phyloP scores from a whole-genome alignment of 2,113 vertebrate genomes.

The Girardinichthys multiradiatus region DNA sequence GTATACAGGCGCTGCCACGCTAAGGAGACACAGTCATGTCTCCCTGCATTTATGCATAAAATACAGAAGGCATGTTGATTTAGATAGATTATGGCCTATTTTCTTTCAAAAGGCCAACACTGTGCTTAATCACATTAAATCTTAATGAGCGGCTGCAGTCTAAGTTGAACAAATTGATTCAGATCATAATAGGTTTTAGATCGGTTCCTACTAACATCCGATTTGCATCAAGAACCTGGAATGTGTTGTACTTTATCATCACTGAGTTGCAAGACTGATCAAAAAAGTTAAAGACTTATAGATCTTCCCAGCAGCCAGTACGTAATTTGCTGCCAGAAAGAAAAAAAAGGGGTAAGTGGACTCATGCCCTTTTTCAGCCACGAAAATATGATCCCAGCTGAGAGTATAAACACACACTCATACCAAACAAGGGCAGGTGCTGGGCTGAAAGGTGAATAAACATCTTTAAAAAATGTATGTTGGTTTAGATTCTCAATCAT shows the following conservation, averaged over 20 bases:
- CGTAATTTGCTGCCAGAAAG: not conserved
- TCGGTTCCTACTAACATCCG: not conserved
- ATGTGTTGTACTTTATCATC: not conserved
- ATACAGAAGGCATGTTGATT: constrained; percentile 36
- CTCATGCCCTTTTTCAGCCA: not conserved
- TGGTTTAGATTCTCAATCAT: not conserved
- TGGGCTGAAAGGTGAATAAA: not conserved
- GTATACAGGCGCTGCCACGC: constrained; percentile 58
- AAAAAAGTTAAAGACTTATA: not conserved
- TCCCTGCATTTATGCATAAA: constrained; percentile 45
- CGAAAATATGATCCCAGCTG: not conserved
- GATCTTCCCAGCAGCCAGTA: not conserved
- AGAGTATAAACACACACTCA: not conserved
- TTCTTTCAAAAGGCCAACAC: not conserved
- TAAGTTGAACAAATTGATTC: not conserved
- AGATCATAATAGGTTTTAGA: not conserved
- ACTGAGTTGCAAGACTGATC: not conserved
- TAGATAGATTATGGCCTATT: not conserved
- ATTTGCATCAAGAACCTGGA: not conserved
- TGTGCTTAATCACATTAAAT: constrained; percentile 3
- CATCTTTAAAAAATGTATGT: constrained; percentile 2
- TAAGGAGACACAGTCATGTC: constrained; percentile 54
- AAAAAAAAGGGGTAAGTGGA: not conserved
- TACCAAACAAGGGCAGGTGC: not conserved
- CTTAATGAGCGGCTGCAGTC: constrained; percentile 9